phyloP scores from a whole-genome alignment of 2,113 vertebrate species.

The Percina caprodes region DNA sequence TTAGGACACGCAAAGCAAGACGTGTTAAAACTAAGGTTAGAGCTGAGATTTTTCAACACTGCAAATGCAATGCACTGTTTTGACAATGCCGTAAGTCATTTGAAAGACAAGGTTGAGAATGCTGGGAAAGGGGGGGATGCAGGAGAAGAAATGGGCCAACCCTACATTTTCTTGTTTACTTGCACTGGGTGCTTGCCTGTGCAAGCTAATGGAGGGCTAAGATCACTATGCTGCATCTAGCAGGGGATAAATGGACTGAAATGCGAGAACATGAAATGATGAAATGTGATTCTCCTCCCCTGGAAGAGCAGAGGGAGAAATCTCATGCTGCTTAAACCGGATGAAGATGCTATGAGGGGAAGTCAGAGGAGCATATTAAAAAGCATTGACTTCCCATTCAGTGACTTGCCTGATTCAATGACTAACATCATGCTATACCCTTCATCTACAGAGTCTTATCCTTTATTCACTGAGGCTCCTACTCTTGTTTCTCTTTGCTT shows the following conservation, averaged over 20 bases:
- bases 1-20: constrained; percentile 52
- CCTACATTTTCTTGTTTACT: constrained; percentile 72
- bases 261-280: constrained; percentile 70
- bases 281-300: constrained; percentile 57
- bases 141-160: constrained; percentile 55
- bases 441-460: constrained; percentile 12
- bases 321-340: constrained; percentile 65
- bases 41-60: constrained; percentile 7
- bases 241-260: constrained; percentile 78
- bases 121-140: background rate
- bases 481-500: constrained; percentile 26
- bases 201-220: constrained; percentile 74
- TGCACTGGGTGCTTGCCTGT: constrained; percentile 55
- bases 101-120: constrained; percentile 30
- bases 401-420: constrained; percentile 56
- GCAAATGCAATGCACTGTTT: constrained; percentile 33
- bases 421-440: constrained; percentile 34
- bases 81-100: constrained; percentile 32
- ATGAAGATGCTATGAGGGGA: constrained; percentile 56
- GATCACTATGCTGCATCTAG: constrained; percentile 71
- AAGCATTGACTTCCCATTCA: constrained; percentile 63
- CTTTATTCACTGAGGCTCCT: constrained; percentile 34
- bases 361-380: constrained; percentile 55
- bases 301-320: constrained; percentile 57
- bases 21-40: constrained; percentile 31